phyloP scores from a whole-genome alignment of 2,797 vertebrate species.

The Borostomias antarcticus region DNA sequence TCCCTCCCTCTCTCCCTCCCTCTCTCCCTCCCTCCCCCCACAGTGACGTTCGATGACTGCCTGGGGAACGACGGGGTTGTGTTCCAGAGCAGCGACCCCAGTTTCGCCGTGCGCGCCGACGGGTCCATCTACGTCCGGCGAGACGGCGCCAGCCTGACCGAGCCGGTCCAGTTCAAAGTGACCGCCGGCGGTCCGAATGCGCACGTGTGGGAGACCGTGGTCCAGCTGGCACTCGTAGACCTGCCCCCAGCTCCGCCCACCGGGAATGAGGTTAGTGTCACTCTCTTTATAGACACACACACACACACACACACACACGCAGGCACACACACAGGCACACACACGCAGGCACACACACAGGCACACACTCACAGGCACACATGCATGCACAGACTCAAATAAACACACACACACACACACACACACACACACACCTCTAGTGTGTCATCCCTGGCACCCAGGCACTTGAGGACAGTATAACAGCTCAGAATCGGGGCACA shows the following conservation, averaged over 20 bases:
- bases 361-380: background rate
- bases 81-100: slow-evolving; percentile 83
- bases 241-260: slow-evolving; percentile 57
- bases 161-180: slow-evolving; percentile 83
- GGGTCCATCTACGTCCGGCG: slow-evolving; percentile 82
- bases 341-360: background rate
- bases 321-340: background rate
- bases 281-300: slow-evolving; percentile 2
- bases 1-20: slow-evolving; percentile 18
- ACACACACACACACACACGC: slow-evolving; percentile 20
- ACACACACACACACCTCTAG: background rate
- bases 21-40: slow-evolving; percentile 52
- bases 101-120: slow-evolving; percentile 83
- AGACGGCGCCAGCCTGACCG: slow-evolving; percentile 72
- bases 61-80: slow-evolving; percentile 74
- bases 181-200: slow-evolving; percentile 76
- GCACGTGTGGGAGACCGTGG: slow-evolving; percentile 79
- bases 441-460: slow-evolving; percentile 8
- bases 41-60: slow-evolving; percentile 91
- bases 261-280: slow-evolving; percentile 66
- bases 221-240: slow-evolving; percentile 80
- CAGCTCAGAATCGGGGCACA: slow-evolving; percentile 62
- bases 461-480: slow-evolving; percentile 50
- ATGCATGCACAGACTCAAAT: too few relatives aligned
- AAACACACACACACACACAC: too few relatives aligned